phyloP scores from a whole-genome alignment of 1,140 invertebrate genomes.

The Drosophila ficusphila region DNA sequence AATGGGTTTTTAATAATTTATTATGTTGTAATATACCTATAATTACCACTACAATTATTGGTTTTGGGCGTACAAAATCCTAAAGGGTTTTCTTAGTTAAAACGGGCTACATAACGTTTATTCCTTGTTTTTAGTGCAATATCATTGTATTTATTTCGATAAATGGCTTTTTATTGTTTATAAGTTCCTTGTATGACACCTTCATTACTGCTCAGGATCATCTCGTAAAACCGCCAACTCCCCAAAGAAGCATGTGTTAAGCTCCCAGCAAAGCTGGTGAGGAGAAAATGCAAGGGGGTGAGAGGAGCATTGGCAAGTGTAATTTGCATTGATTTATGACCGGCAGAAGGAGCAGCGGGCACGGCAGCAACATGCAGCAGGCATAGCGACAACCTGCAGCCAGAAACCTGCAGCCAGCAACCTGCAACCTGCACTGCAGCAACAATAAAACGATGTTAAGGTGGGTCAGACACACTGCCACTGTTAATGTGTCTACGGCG shows the following conservation, averaged over 20 bases:
- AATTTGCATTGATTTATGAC: constrained; percentile 78
- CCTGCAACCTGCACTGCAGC: constrained; percentile 34
- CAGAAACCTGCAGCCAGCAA: constrained; percentile 10
- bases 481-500: constrained; percentile 76
- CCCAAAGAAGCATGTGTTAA: constrained; percentile 57
- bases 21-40: too few relatives aligned
- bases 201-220: background rate
- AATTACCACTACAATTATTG: too few relatives aligned
- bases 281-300: background rate
- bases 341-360: constrained; percentile 18
- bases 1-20: too few relatives aligned
- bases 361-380: constrained; percentile 15
- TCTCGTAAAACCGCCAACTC: constrained; percentile 4
- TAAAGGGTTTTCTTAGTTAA: too few relatives aligned
- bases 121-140: too few relatives aligned
- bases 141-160: too few relatives aligned
- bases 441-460: constrained; percentile 65
- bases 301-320: constrained; percentile 38
- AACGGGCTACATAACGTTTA: too few relatives aligned
- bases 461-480: constrained; percentile 56
- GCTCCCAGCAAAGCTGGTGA: constrained; percentile 54
- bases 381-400: constrained; percentile 15
- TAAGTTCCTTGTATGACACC: background rate
- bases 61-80: too few relatives aligned
- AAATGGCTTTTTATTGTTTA: background rate